Base-by-base conservation (phyloP, 2,888 invertebrate genomes). In the Plagiodera versicolora region DNA sequence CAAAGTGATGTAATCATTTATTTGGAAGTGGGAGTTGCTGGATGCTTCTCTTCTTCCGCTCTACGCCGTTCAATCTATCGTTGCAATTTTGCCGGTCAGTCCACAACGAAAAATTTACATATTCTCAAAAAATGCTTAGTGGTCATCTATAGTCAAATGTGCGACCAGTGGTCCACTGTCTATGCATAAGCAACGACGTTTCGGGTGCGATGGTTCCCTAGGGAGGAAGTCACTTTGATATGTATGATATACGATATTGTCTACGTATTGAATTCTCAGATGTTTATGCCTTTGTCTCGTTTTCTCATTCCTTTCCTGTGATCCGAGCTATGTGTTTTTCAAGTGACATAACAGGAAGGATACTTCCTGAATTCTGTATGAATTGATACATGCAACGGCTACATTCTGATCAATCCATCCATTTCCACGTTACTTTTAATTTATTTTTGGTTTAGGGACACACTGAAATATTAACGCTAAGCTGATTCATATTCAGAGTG, bases 111-210 rank as follows among this genome's bases (percentile, higher is more conserved):
- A 18, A 52, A 35, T 52, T 39, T 52, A 52, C 49, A 49, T 52
- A 35, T 52, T 20, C 24, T 52, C 51, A 39, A 55, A 77, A 79
- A 76, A 75, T 72, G 73, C 74, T 77, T 78, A 73, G 76, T 76
- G 79, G 77, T 76, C 79, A 80, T 80, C 78, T 80, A 78, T 80
- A 80, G 79, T 80, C 79, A 79, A 81, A 80, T 80, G 77, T 77
- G 77, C 73, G 75, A 73, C 76, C 74, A 72, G 75, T 75, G 78
- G 80, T 77, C 79, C 78, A 73, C 72, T 76, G 75, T 74, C 75
- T 75, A 76, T 76, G 76, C 75, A 76, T 77, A 74, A 72, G 68
- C 67, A 76, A 77, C 78, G 75, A 76, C 74, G 76, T 78, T 77
- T 76, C 72, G 72, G 74, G 73, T 72, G 67, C 72, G 75, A 80